Percentiles rank a stretch among this genome's conserved stretches.
Conservation (phyloP, 2,113 vertebrate genomes). For the Chaetura pelagica region DNA sequence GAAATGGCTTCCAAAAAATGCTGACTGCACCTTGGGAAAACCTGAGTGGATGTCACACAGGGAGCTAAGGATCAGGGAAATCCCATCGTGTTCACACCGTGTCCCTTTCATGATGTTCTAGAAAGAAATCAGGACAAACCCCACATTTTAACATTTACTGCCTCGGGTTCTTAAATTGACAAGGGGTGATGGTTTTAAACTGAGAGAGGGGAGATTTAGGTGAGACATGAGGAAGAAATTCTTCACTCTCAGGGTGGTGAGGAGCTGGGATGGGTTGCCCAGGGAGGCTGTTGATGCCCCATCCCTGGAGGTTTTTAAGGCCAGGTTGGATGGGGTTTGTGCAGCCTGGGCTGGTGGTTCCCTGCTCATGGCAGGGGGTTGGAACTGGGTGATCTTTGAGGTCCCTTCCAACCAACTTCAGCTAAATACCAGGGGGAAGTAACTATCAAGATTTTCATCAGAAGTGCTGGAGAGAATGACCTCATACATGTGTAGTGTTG, state of each 20-base stretch:
- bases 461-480: not conserved
- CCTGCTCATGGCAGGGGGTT: too few species aligned
- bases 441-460: constrained; percentile 24
- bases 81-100: not conserved
- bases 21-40: not conserved
- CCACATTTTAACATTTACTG: constrained; percentile 31
- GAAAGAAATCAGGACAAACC: not conserved
- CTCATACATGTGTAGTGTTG: not conserved
- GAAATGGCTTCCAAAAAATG: not conserved
- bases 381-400: too few species aligned
- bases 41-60: not conserved
- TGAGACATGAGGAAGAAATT: too few species aligned
- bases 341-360: too few species aligned
- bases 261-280: too few species aligned
- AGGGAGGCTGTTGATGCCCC: too few species aligned
- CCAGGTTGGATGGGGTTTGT: too few species aligned
- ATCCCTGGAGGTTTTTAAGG: too few species aligned
- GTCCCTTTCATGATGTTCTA: not conserved
- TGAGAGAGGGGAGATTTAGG: too few species aligned
- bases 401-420: too few species aligned
- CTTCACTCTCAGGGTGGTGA: too few species aligned
- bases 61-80: not conserved
- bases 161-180: not conserved
- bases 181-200: too few species aligned
- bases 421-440: constrained; percentile 2